These are phyloP conservation scores for Maccullochella peelii DNA, from an alignment of 2,113 vertebrate genomes.

Conservation along the genomic window DNA sequence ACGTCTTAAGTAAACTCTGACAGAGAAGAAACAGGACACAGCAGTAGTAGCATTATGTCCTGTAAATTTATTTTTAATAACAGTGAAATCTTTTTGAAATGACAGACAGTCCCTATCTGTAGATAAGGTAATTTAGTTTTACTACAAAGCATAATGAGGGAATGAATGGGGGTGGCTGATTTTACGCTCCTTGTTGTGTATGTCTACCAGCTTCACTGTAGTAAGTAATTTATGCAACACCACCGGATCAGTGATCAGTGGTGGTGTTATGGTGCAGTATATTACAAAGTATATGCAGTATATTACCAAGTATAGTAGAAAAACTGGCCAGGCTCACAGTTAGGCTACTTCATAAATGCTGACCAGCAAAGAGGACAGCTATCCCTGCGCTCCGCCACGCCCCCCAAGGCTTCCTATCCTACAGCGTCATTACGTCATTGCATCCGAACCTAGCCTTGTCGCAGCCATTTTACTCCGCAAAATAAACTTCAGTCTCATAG, in stretches of 20 bases:
- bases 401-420: conserved; percentile 29
- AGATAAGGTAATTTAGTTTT: neutral
- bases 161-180: neutral
- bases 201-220: neutral
- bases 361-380: neutral
- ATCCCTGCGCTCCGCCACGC: neutral
- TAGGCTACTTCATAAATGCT: neutral
- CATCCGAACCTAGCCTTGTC: conserved; percentile 73
- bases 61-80: neutral
- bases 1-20: no score
- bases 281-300: no score
- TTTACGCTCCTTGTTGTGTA: neutral
- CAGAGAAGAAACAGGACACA: neutral
- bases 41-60: neutral
- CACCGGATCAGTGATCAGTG: neutral
- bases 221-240: conserved; percentile 21
- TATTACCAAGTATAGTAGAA: no score
- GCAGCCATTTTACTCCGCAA: conserved; percentile 87
- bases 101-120: no score
- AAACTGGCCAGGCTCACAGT: no score
- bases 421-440: conserved; percentile 81
- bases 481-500: conserved; percentile 82
- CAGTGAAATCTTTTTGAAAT: no score
- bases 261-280: no score
- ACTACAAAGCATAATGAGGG: neutral